Base-by-base conservation (phyloP, 1,140 invertebrate species). In the Eupeodes corollae region DNA sequence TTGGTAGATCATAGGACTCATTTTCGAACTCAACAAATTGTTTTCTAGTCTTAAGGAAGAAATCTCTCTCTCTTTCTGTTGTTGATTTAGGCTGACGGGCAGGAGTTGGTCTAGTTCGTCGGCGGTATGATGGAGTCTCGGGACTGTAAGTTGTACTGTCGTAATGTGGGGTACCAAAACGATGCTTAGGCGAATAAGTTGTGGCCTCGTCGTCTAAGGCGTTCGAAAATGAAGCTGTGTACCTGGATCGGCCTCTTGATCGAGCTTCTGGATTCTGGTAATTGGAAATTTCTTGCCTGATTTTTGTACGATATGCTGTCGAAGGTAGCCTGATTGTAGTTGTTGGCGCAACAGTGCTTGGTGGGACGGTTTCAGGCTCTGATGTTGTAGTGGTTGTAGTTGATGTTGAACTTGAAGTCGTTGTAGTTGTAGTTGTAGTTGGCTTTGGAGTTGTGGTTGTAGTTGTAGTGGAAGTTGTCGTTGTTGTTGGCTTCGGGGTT, bases 121-220 rank as follows among this genome's bases (percentile, higher is more conserved):
- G 49, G 40, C 59, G 52, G 0, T 43, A 42, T 12, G 42, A 50
- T 38, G 16, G 34, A 16, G 38, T 18, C 44, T 8, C 21, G 8
- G 47, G 9, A 11, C 33, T 18, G 18, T 49, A n/a, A 2, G 13
- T 35, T 10, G 31, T 18, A 11, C 40, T 34, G 14, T 15, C n/a
- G 8, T 2, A 26, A 40, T 18, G 15, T 8, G 15, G 3, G 15
- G 46, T 21, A n/a, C 52, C 15, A 19, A 53, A 16, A 16, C 35
- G 60, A 1, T 57, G 43, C 21, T 55, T 61, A 2, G 65, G 65
- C 0, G 65, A 54, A 57, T 64, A 68, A 0, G 65, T 68, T 12
- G 64, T 67, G 14, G 65, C 52, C 40, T 64, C 63, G 18, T 67
- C 61, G 9, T 64, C 55, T 8, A 55, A 35, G 42, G 55, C 37